Evolutionary conservation across 1,140 invertebrate genomes (phyloP).

Genomic region (Acromyrmex heyeri): DNA sequence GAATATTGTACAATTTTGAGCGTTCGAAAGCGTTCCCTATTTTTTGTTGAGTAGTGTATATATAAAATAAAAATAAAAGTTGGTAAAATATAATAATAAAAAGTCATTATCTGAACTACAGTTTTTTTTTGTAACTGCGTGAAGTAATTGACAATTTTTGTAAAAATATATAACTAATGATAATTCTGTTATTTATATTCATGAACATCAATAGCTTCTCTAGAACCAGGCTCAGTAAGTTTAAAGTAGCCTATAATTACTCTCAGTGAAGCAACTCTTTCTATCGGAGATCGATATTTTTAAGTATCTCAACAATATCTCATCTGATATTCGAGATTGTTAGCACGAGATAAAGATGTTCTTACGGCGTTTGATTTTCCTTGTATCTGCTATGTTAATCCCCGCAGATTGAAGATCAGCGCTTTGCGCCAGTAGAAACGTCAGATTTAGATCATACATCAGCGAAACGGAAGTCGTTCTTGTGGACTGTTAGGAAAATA

Average conservation of each 20-base stretch:
- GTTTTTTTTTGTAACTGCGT: background rate
- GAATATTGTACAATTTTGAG: too few species aligned
- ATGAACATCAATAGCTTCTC: background rate
- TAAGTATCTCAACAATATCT: background rate
- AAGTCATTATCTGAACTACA: background rate
- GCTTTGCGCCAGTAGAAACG: slow-evolving; percentile 30
- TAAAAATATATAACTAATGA: background rate
- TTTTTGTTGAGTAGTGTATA: too few species aligned
- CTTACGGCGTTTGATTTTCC: slow-evolving; percentile 26
- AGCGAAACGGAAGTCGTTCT: slow-evolving; percentile 44
- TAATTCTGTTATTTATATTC: background rate
- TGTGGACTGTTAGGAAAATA: slow-evolving; percentile 43
- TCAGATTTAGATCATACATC: slow-evolving; percentile 58
- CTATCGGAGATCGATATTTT: slow-evolving; percentile 12
- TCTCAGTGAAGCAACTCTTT: background rate
- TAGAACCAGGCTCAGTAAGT: background rate
- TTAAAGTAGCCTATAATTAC: slow-evolving; percentile 33
- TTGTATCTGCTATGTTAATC: slow-evolving; percentile 11
- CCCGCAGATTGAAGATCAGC: slow-evolving; percentile 9
- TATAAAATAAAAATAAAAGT: slow-evolving; percentile 1
- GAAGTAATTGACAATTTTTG: slow-evolving; percentile 5
- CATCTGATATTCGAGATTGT: slow-evolving; percentile 7
- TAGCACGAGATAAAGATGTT: slow-evolving; percentile 21
- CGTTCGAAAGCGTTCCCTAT: too few species aligned
- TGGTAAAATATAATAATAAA: background rate